Evolutionary conservation across 2,797 vertebrate genomes (phyloP).

Genomic region (Epinephelus awoara): DNA sequence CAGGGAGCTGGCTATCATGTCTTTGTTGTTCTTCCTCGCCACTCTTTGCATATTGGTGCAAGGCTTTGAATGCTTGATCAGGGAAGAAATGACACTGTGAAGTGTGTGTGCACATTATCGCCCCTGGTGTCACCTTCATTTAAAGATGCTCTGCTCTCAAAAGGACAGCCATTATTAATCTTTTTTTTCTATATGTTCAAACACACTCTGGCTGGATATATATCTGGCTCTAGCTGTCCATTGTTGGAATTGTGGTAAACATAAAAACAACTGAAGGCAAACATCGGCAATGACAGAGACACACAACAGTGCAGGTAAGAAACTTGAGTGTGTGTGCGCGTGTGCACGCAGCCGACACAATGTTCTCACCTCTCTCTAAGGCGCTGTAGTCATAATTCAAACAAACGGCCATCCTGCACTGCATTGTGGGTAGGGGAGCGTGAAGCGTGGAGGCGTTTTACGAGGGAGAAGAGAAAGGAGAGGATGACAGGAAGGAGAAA

Average conservation of each 20-base stretch:
- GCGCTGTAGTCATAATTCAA: conserved; percentile 79
- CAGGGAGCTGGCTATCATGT: conserved; percentile 14
- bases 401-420: conserved; percentile 75
- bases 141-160: background rate
- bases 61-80: background rate
- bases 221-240: conserved; percentile 7
- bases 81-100: background rate
- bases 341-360: conserved; percentile 47
- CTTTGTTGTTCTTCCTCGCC: background rate
- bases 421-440: conserved; percentile 82
- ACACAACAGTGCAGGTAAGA: conserved; percentile 35
- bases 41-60: background rate
- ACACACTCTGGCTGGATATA: conserved; percentile 6
- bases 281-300: conserved; percentile 49
- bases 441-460: conserved; percentile 81
- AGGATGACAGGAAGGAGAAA: conserved; percentile 60
- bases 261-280: conserved; percentile 53
- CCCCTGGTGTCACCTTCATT: conserved; percentile 19
- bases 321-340: background rate
- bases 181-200: conserved; percentile 15
- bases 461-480: conserved; percentile 61
- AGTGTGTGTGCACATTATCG: background rate
- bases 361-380: conserved; percentile 72
- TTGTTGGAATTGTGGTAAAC: conserved; percentile 39
- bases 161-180: conserved; percentile 4